Percentiles rank a stretch among this genome's conserved stretches.
Conservation (phyloP, 2,888 invertebrate genomes). For the Acrobasis suavella region DNA sequence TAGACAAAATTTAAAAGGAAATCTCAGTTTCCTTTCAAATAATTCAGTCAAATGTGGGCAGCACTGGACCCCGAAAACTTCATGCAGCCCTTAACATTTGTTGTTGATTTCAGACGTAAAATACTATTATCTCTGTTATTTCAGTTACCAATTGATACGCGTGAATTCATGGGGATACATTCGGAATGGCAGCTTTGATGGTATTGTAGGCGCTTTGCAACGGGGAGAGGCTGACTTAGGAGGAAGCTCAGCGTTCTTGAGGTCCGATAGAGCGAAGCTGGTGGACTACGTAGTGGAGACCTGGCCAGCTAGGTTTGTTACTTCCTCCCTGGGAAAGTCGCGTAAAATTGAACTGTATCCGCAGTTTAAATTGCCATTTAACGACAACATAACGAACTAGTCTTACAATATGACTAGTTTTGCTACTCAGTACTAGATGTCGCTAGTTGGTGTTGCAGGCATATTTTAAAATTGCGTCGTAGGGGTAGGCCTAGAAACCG, state of each 20-base stretch:
- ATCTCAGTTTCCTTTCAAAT: too few relatives aligned
- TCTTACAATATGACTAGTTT: neutral
- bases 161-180: constrained; percentile 85
- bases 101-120: too few relatives aligned
- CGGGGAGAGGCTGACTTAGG: constrained; percentile 84
- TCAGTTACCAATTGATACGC: constrained; percentile 67
- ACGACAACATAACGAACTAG: neutral
- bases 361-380: neutral
- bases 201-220: constrained; percentile 84
- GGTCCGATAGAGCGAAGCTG: constrained; percentile 82
- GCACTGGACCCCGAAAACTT: too few relatives aligned
- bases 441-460: neutral
- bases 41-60: too few relatives aligned
- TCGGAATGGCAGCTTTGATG: constrained; percentile 84
- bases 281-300: constrained; percentile 83
- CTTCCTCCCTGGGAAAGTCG: too few relatives aligned
- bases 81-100: too few relatives aligned
- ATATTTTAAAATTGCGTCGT: neutral
- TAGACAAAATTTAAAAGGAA: too few relatives aligned
- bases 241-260: constrained; percentile 85
- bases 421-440: neutral
- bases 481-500: too few relatives aligned
- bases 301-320: constrained; percentile 81
- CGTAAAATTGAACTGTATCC: too few relatives aligned
- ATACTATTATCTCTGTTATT: constrained; percentile 29